Base-by-base conservation (phyloP, 2,888 invertebrate species). In the Luperina nickerlii region DNA sequence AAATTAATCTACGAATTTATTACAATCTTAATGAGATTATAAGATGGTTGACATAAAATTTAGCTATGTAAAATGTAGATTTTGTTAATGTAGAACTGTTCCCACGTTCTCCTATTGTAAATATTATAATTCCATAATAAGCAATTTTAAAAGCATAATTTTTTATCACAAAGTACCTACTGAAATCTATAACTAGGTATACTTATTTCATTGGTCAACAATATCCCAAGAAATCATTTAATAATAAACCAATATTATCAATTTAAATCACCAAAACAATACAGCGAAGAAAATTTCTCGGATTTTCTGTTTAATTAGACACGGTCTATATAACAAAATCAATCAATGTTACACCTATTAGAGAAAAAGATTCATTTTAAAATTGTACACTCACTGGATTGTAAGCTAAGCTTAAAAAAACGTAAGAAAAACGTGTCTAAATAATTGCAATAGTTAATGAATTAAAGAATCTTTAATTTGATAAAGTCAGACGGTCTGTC, bases 401-500 rank as follows among this genome's bases (percentile, higher is more conserved):
- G 74, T 75, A 51, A 76, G 67, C 60, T 27, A 51, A 42, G 42
- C 42, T 8, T 66, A 9, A 87, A 86, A 87, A 87, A 76, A 69
- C 48, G 8, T 27, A 51, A 27, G 57, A 78, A 76, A 86, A 88
- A 86, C 66, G 54, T 65, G 48, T 78, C 78, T 78, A 80, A 81
- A 79, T 75, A 78, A 81, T 69, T 78, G 77, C 67, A 77, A 72
- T 71, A 78, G 81, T 71, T 84, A 89, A 88, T 84, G 83, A 81
- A 84, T 88, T 86, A 83, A 76, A 88, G 74, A 75, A 86, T 18
- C 65, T 72, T 72, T 88, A 85, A 85, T 81, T 88, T 78, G 73
- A 84, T 90, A 63, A 84, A 74, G 71, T 57, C 32, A 76, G 72
- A 76, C 78, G 80, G 79, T 74, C 78, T 81, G 80, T 81, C 85